Evolutionary conservation across 2,888 invertebrate species (phyloP).

Genomic region (Sphaeridia pumilis): DNA sequence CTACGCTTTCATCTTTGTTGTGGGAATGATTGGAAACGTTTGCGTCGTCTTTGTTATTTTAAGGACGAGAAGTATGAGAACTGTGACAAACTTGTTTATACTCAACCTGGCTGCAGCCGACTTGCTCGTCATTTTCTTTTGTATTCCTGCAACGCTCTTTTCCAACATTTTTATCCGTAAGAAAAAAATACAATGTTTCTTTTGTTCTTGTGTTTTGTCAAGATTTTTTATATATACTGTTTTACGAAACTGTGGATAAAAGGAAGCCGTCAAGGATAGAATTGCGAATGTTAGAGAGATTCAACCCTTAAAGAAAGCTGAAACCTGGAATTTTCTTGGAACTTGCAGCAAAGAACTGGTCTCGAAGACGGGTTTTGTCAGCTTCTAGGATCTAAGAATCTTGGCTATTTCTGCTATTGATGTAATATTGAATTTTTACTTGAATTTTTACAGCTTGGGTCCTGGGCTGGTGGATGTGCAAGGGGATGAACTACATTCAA

Average conservation of each 20-base stretch:
- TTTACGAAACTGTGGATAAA: too few relatives aligned
- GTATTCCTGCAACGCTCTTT: slow-evolving; percentile 43
- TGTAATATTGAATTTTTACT: not conserved
- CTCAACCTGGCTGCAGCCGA: slow-evolving; percentile 37
- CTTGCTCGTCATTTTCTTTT: slow-evolving; percentile 43
- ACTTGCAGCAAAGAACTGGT: too few relatives aligned
- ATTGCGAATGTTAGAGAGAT: too few relatives aligned
- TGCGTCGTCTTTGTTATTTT: slow-evolving; percentile 36
- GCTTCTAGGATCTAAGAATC: too few relatives aligned
- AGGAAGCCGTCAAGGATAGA: too few relatives aligned
- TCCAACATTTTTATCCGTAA: slow-evolving; percentile 42
- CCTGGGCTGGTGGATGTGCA: slow-evolving; percentile 89
- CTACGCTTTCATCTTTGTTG: slow-evolving; percentile 38
- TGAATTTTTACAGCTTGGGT: slow-evolving; percentile 61
- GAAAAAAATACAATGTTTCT: too few relatives aligned
- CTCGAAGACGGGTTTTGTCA: too few relatives aligned
- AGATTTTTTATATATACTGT: too few relatives aligned
- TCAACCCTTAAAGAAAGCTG: too few relatives aligned
- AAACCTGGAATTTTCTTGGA: too few relatives aligned
- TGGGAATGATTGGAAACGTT: slow-evolving; percentile 38
- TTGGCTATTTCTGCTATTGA: too few relatives aligned
- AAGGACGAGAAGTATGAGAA: slow-evolving; percentile 37
- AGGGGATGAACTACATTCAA: slow-evolving; percentile 88
- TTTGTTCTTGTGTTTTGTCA: too few relatives aligned
- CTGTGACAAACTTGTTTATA: slow-evolving; percentile 43